A percentile compares a stretch with the other conserved stretches of the same genome.
Conservation (phyloP, 2,888 invertebrate species). For the Athrips mouffetella region DNA sequence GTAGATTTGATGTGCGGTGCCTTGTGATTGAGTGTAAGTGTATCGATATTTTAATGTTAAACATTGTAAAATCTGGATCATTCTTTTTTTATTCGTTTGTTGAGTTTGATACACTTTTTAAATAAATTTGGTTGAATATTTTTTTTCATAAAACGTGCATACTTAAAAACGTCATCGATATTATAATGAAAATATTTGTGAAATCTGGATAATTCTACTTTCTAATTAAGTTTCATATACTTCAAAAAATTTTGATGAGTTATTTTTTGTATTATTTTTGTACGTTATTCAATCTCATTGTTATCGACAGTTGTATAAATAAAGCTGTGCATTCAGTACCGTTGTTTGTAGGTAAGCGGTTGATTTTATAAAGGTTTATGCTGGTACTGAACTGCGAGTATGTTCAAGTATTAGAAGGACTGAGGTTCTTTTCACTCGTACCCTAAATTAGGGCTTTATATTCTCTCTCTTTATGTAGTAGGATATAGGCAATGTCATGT, state of each 20-base stretch:
- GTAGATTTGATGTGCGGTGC: slow-evolving; percentile 28
- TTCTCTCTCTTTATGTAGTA: slow-evolving; percentile 65
- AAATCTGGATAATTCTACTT: no score
- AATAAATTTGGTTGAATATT: no score
- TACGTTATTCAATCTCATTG: neutral
- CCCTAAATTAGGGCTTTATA: slow-evolving; percentile 78
- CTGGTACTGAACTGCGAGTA: slow-evolving; percentile 41
- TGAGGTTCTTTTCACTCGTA: slow-evolving; percentile 74
- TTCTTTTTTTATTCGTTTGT: no score
- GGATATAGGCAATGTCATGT: slow-evolving; percentile 69
- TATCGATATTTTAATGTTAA: no score
- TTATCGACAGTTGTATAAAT: neutral
- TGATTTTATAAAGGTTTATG: slow-evolving; percentile 22
- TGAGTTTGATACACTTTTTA: no score
- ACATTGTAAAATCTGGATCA: no score
- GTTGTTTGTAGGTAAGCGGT: slow-evolving; percentile 30
- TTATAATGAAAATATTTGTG: no score
- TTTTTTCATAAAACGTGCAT: no score
- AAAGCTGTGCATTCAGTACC: neutral
- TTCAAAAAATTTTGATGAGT: neutral
- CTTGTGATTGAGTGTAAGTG: slow-evolving; percentile 22
- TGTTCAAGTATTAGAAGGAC: slow-evolving; percentile 74
- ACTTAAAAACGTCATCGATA: no score
- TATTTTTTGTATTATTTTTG: neutral
- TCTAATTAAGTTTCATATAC: no score